These are phyloP conservation scores for Temnothorax ravouxi DNA, from an alignment of 2,888 invertebrate species.

Conservation along the genomic window DNA sequence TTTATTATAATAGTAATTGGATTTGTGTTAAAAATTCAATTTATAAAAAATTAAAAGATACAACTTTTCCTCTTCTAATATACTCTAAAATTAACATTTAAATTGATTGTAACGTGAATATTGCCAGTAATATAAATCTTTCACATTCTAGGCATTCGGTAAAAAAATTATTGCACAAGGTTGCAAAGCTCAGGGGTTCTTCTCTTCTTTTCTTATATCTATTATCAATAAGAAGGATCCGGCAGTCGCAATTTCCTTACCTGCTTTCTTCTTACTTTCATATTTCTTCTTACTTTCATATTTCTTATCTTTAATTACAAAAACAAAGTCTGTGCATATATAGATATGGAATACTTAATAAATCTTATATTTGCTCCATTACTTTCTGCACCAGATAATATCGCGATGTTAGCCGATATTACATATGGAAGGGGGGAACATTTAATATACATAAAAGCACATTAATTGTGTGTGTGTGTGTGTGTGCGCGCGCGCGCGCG, in stretches of 20 bases:
- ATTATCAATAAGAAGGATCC: neutral
- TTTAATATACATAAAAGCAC: constrained; percentile 44
- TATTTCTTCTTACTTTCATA: constrained; percentile 3
- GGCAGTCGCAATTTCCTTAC: neutral
- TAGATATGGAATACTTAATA: constrained; percentile 34
- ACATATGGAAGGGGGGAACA: constrained; percentile 32
- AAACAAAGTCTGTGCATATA: neutral
- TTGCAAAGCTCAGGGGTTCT: neutral
- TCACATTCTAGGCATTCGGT: neutral
- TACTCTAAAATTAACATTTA: neutral
- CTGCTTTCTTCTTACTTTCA: constrained; percentile 1
- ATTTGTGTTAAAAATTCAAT: neutral
- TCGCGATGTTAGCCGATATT: constrained; percentile 32
- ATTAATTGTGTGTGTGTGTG: constrained; percentile 14
- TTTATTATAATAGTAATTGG: neutral
- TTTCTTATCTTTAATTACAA: constrained; percentile 5
- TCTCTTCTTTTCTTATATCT: neutral
- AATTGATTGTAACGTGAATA: neutral
- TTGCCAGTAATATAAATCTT: neutral
- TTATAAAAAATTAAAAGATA: neutral
- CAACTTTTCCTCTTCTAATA: neutral
- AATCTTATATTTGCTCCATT: constrained; percentile 34
- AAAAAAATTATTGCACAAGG: neutral
- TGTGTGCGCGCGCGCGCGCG: no score
- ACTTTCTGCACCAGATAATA: constrained; percentile 20